These are phyloP conservation scores for Clarias batrachus DNA, from an alignment of 2,113 vertebrate species.

Conservation along the genomic window DNA sequence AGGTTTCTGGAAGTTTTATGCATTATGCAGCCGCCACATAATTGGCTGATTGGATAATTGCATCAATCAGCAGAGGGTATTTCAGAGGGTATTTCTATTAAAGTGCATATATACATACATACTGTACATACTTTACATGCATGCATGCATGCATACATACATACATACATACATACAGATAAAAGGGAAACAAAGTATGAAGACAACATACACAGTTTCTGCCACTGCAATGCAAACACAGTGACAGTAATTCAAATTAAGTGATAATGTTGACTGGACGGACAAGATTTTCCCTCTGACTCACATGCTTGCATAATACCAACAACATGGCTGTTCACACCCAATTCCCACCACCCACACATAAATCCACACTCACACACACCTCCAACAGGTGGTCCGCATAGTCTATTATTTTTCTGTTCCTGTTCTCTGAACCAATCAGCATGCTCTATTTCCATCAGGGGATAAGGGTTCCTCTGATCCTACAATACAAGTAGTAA, in stretches of 20 bases:
- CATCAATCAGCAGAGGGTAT: background rate
- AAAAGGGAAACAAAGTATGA: no score
- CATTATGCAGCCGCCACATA: background rate
- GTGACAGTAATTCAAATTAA: slow-evolving; percentile 21
- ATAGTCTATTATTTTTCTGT: background rate
- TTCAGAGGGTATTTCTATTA: background rate
- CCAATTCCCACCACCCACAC: background rate
- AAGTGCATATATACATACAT: background rate
- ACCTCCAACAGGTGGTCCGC: background rate
- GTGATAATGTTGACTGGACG: slow-evolving; percentile 22
- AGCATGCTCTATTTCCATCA: background rate
- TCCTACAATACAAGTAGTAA: background rate
- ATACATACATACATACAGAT: slow-evolving; percentile 11
- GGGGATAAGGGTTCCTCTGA: background rate
- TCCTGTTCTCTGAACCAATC: slow-evolving; percentile 19
- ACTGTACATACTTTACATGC: background rate
- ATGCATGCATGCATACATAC: slow-evolving; percentile 1
- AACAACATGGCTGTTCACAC: slow-evolving; percentile 21
- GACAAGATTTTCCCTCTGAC: slow-evolving; percentile 33
- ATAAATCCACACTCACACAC: slow-evolving; percentile 6
- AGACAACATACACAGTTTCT: background rate
- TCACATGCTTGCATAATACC: slow-evolving; percentile 18
- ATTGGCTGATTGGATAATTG: background rate
- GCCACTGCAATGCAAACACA: background rate
- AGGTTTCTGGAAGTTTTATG: background rate